These are phyloP conservation scores for Ophion costatus DNA, from an alignment of 2,888 invertebrate genomes.

Conservation along the genomic window DNA sequence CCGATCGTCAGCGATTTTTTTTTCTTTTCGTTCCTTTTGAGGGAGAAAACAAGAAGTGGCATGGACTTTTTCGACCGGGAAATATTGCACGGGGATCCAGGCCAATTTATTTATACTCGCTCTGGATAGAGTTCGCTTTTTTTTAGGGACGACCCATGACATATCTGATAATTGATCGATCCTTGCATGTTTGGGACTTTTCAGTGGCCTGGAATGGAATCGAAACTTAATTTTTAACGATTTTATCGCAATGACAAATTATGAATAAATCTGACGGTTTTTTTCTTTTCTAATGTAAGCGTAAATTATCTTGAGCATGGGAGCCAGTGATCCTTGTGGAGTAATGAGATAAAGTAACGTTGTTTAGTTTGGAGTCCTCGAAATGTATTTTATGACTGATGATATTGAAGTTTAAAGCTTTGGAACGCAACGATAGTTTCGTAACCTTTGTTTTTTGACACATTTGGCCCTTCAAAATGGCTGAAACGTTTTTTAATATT, in stretches of 20 bases:
- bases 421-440: too few relatives aligned
- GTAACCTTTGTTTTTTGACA: too few relatives aligned
- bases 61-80: not conserved
- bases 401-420: too few relatives aligned
- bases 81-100: not conserved
- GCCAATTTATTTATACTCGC: constrained; percentile 3
- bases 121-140: not conserved
- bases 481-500: too few relatives aligned
- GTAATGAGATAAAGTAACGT: too few relatives aligned
- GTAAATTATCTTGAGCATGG: too few relatives aligned
- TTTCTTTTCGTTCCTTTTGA: not conserved
- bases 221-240: too few relatives aligned
- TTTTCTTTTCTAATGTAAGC: not conserved
- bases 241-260: not conserved
- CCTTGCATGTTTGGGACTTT: not conserved
- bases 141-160: not conserved
- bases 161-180: not conserved
- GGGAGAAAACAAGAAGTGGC: not conserved
- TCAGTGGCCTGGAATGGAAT: not conserved
- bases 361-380: too few relatives aligned
- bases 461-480: too few relatives aligned
- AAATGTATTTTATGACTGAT: too few relatives aligned
- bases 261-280: not conserved
- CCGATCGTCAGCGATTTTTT: constrained; percentile 26
- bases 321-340: too few relatives aligned